phyloP scores from a whole-genome alignment of 92 coral and sea anemone genomes.

The Hydrozoanthus gracilis region DNA sequence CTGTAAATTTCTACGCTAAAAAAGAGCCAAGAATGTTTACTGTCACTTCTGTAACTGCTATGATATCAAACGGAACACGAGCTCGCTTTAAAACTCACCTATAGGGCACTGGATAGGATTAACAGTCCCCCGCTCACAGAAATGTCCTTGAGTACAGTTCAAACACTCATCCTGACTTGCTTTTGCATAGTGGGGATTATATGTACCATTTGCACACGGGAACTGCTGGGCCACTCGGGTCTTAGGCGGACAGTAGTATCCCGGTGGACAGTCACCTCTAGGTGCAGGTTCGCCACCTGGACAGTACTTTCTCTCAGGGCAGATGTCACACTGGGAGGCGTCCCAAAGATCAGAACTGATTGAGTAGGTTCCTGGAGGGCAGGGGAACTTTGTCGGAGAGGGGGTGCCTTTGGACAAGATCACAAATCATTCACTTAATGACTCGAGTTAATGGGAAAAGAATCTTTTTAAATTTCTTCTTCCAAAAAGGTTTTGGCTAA shows the following conservation, averaged over 20 bases:
- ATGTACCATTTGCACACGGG: conserved; percentile 94
- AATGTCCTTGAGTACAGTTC: conserved; percentile 92
- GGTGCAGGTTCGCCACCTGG: conserved; percentile 96
- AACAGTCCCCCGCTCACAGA: conserved; percentile 95
- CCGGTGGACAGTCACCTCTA: conserved; percentile 95
- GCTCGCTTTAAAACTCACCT: conserved; percentile 63
- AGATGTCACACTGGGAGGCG: conserved; percentile 89
- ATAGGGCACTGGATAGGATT: conserved; percentile 91
- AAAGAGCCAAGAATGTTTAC: too few relatives aligned
- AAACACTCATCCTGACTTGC: conserved; percentile 75
- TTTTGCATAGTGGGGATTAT: conserved; percentile 86
- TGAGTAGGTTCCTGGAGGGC: conserved; percentile 95
- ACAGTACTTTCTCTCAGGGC: conserved; percentile 93
- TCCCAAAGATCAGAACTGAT: conserved; percentile 87
- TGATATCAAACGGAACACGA: not conserved
- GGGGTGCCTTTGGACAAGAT: conserved; percentile 72
- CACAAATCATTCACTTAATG: not conserved
- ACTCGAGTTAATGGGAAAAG: too few relatives aligned
- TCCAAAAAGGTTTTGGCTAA: too few relatives aligned
- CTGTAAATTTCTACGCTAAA: too few relatives aligned
- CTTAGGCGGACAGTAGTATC: conserved; percentile 86
- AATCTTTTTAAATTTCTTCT: too few relatives aligned
- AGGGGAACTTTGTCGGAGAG: conserved; percentile 96
- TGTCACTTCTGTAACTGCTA: too few relatives aligned
- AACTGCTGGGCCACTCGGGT: conserved; percentile 93